These are phyloP conservation scores for Hypselothyrea guttata DNA, from an alignment of 2,888 invertebrate species.

Conservation along the genomic window DNA sequence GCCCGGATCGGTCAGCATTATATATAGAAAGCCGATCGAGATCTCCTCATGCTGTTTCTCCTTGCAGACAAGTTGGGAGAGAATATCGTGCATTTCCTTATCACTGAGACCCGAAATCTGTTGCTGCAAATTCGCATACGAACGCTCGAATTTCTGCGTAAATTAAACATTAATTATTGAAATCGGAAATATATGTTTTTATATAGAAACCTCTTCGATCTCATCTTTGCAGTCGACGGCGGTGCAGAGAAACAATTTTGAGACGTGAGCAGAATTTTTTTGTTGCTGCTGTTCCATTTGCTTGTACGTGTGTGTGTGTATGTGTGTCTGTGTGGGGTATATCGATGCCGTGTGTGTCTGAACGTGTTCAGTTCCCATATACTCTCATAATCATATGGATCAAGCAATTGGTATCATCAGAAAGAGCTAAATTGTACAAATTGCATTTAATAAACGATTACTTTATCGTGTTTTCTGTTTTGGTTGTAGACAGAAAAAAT, in stretches of 20 bases:
- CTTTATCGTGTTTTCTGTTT: slow-evolving; percentile 48
- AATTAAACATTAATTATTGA: slow-evolving; percentile 47
- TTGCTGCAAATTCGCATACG: slow-evolving; percentile 89
- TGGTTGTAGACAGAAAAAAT: slow-evolving; percentile 66
- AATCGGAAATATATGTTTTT: not conserved
- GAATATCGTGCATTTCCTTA: slow-evolving; percentile 95
- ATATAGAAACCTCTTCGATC: slow-evolving; percentile 89
- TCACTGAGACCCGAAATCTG: slow-evolving; percentile 93
- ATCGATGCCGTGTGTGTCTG: slow-evolving; percentile 27
- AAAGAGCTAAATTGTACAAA: slow-evolving; percentile 31
- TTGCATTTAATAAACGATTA: slow-evolving; percentile 47
- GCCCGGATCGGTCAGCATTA: slow-evolving; percentile 91
- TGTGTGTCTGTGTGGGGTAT: slow-evolving; percentile 25
- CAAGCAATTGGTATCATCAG: slow-evolving; percentile 39
- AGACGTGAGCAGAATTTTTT: slow-evolving; percentile 78
- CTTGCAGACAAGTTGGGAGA: slow-evolving; percentile 94
- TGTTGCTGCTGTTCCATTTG: slow-evolving; percentile 79
- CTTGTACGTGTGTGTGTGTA: slow-evolving; percentile 29
- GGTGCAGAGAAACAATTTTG: slow-evolving; percentile 91
- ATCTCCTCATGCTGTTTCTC: slow-evolving; percentile 95
- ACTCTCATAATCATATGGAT: slow-evolving; percentile 50
- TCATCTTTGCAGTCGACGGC: slow-evolving; percentile 94
- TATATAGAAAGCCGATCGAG: slow-evolving; percentile 93
- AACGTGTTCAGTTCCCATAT: slow-evolving; percentile 33
- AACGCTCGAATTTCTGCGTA: slow-evolving; percentile 96